Base-by-base conservation (phyloP, 1,140 invertebrate genomes). In the Neodiprion lecontei region DNA sequence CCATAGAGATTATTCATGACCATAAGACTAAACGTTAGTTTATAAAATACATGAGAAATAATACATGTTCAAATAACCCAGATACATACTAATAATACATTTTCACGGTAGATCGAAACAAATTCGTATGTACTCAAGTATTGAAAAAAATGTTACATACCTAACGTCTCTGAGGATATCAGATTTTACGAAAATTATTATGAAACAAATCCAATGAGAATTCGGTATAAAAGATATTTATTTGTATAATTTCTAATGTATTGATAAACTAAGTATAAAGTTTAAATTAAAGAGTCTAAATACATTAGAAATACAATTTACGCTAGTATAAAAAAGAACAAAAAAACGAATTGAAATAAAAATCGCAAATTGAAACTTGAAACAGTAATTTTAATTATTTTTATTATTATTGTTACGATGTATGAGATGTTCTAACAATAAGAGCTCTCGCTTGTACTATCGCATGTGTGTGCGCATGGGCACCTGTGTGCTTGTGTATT, bases 371-470 rank as follows among this genome's bases (percentile, higher is more conserved):
- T 82, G 72, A 79, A 81, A 73, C 78, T 77, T 79, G 78, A 83
- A 82, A 78, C 78, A 79, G 77, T 80, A 82, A 81, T 79, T 69
- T 69, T 47, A 47, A 69, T 69, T 69, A 14, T 69, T 23, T 5
- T 23, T 23, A 14, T 23, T 23, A 69, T 69, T 69, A 23, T 47
- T 21, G 12, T 65, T 65, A 65, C 17, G 4, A 21, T 65, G 12
- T 14, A 21, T 5, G 12, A 65, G 1, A 14, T 76, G 74, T 83
- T 82, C 80, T 84, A 83, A 75, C 77, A 74, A 75, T 83, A 85
- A 85, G 79, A 82, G 83, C 84, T 84, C 83, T 84, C 75, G 83
- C 82, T 85, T 85, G 83, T 85, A 83, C 82, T 81, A 81, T 85
- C 82, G 82, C 82, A 85, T 83, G 81, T 85, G 82, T 85, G 85